Evolutionary conservation across 1,140 invertebrate species (phyloP).

Genomic region (Orius insidiosus): DNA sequence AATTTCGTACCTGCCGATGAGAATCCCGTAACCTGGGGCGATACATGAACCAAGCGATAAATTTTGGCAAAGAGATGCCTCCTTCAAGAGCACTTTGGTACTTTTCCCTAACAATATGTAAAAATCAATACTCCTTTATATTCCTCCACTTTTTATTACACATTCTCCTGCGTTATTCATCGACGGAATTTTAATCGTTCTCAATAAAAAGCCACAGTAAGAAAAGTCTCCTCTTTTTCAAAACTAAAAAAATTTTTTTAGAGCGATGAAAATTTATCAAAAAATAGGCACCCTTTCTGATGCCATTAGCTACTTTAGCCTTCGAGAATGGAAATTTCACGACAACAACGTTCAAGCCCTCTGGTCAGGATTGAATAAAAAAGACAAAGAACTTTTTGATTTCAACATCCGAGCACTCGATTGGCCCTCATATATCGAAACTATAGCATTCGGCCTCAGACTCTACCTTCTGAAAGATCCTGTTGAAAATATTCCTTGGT

Average conservation of each 20-base stretch:
- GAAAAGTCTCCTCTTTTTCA: neutral
- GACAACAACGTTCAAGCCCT: constrained; percentile 45
- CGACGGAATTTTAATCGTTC: constrained; percentile 1
- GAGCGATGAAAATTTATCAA: constrained; percentile 51
- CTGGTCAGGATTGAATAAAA: constrained; percentile 34
- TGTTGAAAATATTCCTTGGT: constrained; percentile 30
- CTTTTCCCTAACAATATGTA: neutral
- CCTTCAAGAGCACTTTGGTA: neutral
- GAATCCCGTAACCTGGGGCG: constrained; percentile 44
- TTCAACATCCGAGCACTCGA: constrained; percentile 45
- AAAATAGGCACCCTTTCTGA: constrained; percentile 55
- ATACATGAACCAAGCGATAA: constrained; percentile 26
- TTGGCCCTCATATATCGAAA: constrained; percentile 39
- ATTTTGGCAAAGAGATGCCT: neutral
- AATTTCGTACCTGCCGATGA: constrained; percentile 50
- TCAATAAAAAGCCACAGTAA: constrained; percentile 11
- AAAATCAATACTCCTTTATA: neutral
- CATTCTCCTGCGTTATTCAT: constrained; percentile 3
- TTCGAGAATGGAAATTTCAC: constrained; percentile 48
- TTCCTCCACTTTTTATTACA: constrained; percentile 3
- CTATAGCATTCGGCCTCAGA: constrained; percentile 36
- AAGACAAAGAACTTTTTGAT: constrained; percentile 45
- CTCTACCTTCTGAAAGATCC: constrained; percentile 43
- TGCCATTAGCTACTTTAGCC: constrained; percentile 54
- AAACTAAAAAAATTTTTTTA: constrained; percentile 24